A percentile compares a stretch with the other conserved stretches of the same genome.
phyloP scores from a whole-genome alignment of 2,888 invertebrate species.

The Epinotia bilunana region DNA sequence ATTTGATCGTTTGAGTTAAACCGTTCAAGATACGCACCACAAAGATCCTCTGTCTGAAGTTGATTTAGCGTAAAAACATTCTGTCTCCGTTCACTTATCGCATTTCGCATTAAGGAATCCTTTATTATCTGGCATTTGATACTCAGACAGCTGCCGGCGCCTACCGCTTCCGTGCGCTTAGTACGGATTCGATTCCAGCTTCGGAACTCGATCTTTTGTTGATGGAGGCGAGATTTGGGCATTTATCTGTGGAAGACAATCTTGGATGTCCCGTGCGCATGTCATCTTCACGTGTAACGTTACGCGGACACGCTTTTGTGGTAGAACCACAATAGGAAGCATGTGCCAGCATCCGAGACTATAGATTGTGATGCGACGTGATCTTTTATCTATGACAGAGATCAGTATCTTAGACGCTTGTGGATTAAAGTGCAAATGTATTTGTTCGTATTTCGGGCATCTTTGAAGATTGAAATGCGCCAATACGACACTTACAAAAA shows the following conservation, averaged over 20 bases:
- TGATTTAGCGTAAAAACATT: conserved; percentile 81
- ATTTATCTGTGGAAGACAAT: conserved; percentile 70
- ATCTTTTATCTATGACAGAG: conserved; percentile 46
- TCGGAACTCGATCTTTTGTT: conserved; percentile 79
- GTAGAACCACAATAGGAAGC: conserved; percentile 68
- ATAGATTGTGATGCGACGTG: conserved; percentile 43
- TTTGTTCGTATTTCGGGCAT: conserved; percentile 30
- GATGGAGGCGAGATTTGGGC: conserved; percentile 74
- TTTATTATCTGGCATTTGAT: conserved; percentile 77
- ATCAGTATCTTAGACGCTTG: conserved; percentile 33
- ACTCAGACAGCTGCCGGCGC: conserved; percentile 78
- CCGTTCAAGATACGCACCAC: conserved; percentile 66
- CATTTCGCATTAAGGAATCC: conserved; percentile 77
- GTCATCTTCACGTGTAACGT: conserved; percentile 70
- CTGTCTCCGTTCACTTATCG: conserved; percentile 68
- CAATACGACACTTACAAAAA: conserved; percentile 25
- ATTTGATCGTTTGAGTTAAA: conserved; percentile 65
- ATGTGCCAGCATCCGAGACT: conserved; percentile 63
- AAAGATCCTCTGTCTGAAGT: conserved; percentile 71
- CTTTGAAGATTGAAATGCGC: conserved; percentile 20
- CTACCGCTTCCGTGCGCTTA: conserved; percentile 78
- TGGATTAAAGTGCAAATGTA: conserved; percentile 26
- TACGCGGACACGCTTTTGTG: conserved; percentile 72
- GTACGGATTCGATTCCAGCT: conserved; percentile 66
- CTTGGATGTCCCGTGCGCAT: conserved; percentile 76